Conservation (phyloP, 2,113 vertebrate species). For the Pipa parva region DNA sequence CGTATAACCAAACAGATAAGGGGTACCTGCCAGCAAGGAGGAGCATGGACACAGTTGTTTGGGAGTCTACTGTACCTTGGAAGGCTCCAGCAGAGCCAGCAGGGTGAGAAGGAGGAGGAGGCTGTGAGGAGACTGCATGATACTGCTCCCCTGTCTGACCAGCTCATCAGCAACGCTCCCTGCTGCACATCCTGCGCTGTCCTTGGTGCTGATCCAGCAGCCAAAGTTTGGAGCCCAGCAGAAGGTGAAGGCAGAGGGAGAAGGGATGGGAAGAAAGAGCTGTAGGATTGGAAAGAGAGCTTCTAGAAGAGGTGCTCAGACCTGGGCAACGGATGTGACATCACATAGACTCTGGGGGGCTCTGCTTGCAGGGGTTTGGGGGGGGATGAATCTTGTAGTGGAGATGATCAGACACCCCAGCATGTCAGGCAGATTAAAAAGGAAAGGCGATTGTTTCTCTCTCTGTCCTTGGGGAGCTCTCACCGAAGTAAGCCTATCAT, state of each 20-base stretch:
- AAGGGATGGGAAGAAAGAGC: slow-evolving; percentile 1
- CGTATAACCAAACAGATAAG: slow-evolving; percentile 3
- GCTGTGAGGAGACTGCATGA: slow-evolving; percentile 79
- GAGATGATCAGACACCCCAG: not conserved
- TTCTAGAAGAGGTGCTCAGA: slow-evolving; percentile 49
- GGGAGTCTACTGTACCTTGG: slow-evolving; percentile 73
- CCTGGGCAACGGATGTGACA: slow-evolving; percentile 75
- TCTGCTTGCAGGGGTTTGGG: slow-evolving; percentile 12
- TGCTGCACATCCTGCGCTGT: slow-evolving; percentile 53
- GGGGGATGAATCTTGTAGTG: slow-evolving; percentile 8
- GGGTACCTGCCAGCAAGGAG: slow-evolving; percentile 35
- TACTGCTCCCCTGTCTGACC: slow-evolving; percentile 63
- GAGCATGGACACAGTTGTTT: slow-evolving; percentile 7
- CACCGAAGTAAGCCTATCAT: not conserved
- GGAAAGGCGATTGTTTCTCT: not conserved
- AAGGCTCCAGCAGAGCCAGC: slow-evolving; percentile 78
- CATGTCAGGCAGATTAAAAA: not conserved
- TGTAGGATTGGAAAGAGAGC: slow-evolving; percentile 18
- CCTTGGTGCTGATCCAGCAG: slow-evolving; percentile 52
- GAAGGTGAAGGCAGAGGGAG: slow-evolving; percentile 16
- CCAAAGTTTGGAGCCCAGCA: slow-evolving; percentile 66
- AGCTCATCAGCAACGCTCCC: slow-evolving; percentile 40
- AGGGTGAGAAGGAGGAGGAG: slow-evolving; percentile 74
- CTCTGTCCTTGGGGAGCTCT: not conserved
- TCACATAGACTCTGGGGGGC: slow-evolving; percentile 58